Conservation (phyloP, 2,888 invertebrate genomes). For the Adelphocoris suturalis region DNA sequence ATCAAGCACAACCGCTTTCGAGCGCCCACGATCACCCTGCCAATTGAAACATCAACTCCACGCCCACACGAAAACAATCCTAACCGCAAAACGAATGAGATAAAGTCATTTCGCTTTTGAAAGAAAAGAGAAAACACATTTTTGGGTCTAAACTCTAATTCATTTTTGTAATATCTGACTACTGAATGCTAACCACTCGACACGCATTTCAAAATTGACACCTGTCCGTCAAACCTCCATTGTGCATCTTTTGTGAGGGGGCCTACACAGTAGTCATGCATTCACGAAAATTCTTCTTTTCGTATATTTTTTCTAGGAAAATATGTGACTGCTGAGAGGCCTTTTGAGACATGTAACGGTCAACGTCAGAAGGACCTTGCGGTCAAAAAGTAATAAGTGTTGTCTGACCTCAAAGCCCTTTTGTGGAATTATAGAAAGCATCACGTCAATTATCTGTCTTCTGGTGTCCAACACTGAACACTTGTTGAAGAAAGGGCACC, state of each 20-base stretch:
- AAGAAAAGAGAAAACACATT: background rate
- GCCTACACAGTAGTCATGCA: background rate
- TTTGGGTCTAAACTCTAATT: background rate
- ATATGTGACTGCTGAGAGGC: background rate
- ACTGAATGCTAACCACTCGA: slow-evolving; percentile 50
- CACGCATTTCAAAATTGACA: slow-evolving; percentile 35
- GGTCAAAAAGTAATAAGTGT: slow-evolving; percentile 50
- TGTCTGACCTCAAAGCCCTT: background rate
- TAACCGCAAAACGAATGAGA: background rate
- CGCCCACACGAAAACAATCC: background rate
- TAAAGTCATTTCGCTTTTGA: background rate
- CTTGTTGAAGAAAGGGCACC: background rate
- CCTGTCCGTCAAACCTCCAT: slow-evolving; percentile 5
- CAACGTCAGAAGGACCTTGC: background rate
- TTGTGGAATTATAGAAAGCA: slow-evolving; percentile 11
- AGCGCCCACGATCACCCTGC: background rate
- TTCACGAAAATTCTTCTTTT: slow-evolving; percentile 8
- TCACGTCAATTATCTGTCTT: slow-evolving; percentile 45
- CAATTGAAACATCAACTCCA: background rate
- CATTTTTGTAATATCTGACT: background rate
- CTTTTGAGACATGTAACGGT: slow-evolving; percentile 33
- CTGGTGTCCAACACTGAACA: background rate
- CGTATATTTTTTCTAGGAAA: slow-evolving; percentile 31
- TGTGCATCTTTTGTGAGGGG: slow-evolving; percentile 2
- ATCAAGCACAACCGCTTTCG: too few species aligned